Conservation (phyloP, 2,797 vertebrate genomes). For the Anableps anableps region DNA sequence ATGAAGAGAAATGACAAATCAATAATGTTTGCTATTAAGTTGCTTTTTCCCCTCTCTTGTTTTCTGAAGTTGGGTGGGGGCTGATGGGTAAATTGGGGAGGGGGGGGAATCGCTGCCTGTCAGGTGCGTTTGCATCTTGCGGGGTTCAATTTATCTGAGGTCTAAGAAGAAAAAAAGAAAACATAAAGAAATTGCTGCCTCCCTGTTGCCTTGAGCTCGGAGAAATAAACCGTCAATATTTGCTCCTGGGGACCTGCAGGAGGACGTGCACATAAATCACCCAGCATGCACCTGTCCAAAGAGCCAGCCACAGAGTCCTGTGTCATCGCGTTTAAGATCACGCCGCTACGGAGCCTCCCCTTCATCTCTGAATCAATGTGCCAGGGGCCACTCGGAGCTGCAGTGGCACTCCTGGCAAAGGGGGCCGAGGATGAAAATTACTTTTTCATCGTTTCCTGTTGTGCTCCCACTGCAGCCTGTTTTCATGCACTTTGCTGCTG, state of each 20-base stretch:
- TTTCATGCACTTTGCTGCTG: slow-evolving; percentile 37
- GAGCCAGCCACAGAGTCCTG: slow-evolving; percentile 77
- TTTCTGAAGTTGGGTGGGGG: slow-evolving; percentile 30
- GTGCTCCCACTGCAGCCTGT: slow-evolving; percentile 43
- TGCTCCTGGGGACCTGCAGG: slow-evolving; percentile 78
- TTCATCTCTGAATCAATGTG: slow-evolving; percentile 79
- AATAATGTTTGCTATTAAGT: slow-evolving; percentile 73
- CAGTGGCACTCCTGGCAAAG: slow-evolving; percentile 39
- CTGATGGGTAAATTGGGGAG: slow-evolving; percentile 26
- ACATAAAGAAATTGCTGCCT: slow-evolving; percentile 81
- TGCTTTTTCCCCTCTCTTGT: slow-evolving; percentile 41
- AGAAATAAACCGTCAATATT: slow-evolving; percentile 86
- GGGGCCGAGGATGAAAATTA: slow-evolving; percentile 65
- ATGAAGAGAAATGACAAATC: slow-evolving; percentile 75
- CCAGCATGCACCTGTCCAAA: slow-evolving; percentile 83
- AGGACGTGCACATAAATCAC: slow-evolving; percentile 83
- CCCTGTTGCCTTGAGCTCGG: slow-evolving; percentile 79
- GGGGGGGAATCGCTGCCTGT: slow-evolving; percentile 66
- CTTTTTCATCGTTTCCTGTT: slow-evolving; percentile 63
- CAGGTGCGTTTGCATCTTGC: slow-evolving; percentile 81
- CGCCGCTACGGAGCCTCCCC: slow-evolving; percentile 69
- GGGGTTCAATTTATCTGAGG: slow-evolving; percentile 80
- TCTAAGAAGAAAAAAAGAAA: slow-evolving; percentile 70
- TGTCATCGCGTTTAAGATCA: slow-evolving; percentile 82
- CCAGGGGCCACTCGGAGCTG: slow-evolving; percentile 61